Percentiles rank a stretch among this genome's conserved stretches.
These are phyloP conservation scores for Meiosimyza platycephala DNA, from an alignment of 2,888 invertebrate genomes.

Conservation along the genomic window DNA sequence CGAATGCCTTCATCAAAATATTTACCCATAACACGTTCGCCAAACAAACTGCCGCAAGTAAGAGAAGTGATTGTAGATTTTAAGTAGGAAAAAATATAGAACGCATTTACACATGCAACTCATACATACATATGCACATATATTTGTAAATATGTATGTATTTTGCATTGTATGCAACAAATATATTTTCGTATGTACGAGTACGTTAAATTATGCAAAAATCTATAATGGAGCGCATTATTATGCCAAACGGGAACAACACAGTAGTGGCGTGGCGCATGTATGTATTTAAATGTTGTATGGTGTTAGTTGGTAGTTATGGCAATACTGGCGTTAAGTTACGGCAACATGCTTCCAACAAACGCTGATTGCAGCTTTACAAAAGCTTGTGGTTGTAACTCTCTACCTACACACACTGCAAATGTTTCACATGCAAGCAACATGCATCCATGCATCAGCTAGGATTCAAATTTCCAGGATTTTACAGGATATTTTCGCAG, in stretches of 20 bases:
- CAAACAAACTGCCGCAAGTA: background rate
- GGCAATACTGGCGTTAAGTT: background rate
- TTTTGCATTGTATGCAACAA: conserved; percentile 22
- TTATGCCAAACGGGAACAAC: conserved; percentile 26
- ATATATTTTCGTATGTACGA: conserved; percentile 1
- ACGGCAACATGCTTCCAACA: conserved; percentile 5
- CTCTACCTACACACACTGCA: background rate
- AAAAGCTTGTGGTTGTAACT: background rate
- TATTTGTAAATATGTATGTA: background rate
- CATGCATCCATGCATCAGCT: background rate
- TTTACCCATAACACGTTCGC: background rate
- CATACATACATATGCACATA: background rate
- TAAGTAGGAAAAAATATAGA: too few relatives aligned
- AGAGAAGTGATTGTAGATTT: background rate
- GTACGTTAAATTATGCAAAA: conserved; percentile 28
- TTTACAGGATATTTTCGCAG: background rate
- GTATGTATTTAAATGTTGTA: too few relatives aligned
- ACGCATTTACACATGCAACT: too few relatives aligned
- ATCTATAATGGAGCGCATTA: conserved; percentile 17
- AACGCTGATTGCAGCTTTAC: conserved; percentile 29
- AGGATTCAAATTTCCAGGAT: background rate
- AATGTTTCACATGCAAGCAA: background rate
- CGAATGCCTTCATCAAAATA: background rate
- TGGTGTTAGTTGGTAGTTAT: too few relatives aligned
- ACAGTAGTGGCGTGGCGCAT: background rate